A percentile compares a stretch with the other conserved stretches of the same genome.
phyloP scores from a whole-genome alignment of 2,113 vertebrate species.

The Nothobranchius furzeri region DNA sequence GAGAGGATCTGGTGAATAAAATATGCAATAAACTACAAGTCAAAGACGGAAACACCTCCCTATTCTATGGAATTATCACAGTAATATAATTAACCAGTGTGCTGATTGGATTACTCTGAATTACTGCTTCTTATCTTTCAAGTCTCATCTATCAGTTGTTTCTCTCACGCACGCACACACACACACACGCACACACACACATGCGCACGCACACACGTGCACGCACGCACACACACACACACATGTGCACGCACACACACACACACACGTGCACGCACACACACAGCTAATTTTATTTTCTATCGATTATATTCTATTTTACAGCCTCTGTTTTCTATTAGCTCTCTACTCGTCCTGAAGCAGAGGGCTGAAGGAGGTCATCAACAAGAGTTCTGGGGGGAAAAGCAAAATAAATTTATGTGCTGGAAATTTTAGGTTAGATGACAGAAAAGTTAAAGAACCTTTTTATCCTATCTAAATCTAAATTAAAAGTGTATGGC shows the following conservation, averaged over 20 bases:
- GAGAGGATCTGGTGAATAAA: no score
- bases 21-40: no score
- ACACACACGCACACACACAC: constrained; percentile 12
- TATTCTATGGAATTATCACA: constrained; percentile 1
- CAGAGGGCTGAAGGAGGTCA: background rate
- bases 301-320: constrained; percentile 21
- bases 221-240: constrained; percentile 15
- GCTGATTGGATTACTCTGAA: constrained; percentile 53
- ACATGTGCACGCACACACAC: constrained; percentile 7
- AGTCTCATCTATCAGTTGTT: constrained; percentile 32
- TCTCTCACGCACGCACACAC: constrained; percentile 12
- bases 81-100: constrained; percentile 44
- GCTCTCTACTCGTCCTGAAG: background rate
- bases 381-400: background rate
- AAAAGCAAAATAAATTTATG: no score
- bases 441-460: no score
- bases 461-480: no score
- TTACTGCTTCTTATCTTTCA: constrained; percentile 41
- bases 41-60: background rate
- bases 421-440: no score
- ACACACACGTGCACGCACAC: constrained; percentile 9
- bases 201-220: constrained; percentile 15
- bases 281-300: constrained; percentile 19
- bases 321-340: background rate
- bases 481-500: no score